These are phyloP conservation scores for Eurois occulta DNA, from an alignment of 2,888 invertebrate species.

Conservation along the genomic window DNA sequence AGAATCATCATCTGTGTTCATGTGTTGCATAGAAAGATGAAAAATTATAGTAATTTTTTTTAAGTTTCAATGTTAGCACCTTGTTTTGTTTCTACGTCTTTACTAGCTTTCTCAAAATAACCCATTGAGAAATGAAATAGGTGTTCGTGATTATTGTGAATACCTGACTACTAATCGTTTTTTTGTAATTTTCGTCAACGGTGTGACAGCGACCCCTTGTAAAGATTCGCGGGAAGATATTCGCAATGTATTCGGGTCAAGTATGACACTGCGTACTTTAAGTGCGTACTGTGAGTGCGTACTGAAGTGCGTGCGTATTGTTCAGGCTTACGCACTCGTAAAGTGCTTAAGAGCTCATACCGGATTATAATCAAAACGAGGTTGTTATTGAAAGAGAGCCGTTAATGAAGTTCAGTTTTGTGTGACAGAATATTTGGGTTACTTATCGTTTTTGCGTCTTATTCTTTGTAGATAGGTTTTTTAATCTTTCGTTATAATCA, in stretches of 20 bases:
- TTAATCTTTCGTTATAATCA: background rate
- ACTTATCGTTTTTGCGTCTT: background rate
- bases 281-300: slow-evolving; percentile 41
- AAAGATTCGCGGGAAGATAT: slow-evolving; percentile 77
- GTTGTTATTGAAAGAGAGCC: slow-evolving; percentile 32
- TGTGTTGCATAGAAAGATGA: background rate
- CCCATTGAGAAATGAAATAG: background rate
- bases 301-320: slow-evolving; percentile 53
- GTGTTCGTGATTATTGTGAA: too few species aligned
- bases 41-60: background rate
- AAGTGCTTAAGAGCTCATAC: slow-evolving; percentile 30
- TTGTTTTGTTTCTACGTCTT: background rate
- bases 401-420: slow-evolving; percentile 27
- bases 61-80: background rate
- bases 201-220: slow-evolving; percentile 66
- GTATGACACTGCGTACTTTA: slow-evolving; percentile 68
- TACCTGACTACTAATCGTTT: too few species aligned
- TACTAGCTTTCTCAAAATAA: background rate
- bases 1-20: background rate
- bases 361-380: slow-evolving; percentile 48
- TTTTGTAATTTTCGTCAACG: slow-evolving; percentile 22
- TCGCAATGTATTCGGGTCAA: slow-evolving; percentile 83
- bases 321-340: slow-evolving; percentile 45
- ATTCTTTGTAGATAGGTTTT: slow-evolving; percentile 1
- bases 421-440: slow-evolving; percentile 19